Evolutionary conservation across 2,888 invertebrate genomes (phyloP).

Genomic region (Leptinotarsa tumamoca): DNA sequence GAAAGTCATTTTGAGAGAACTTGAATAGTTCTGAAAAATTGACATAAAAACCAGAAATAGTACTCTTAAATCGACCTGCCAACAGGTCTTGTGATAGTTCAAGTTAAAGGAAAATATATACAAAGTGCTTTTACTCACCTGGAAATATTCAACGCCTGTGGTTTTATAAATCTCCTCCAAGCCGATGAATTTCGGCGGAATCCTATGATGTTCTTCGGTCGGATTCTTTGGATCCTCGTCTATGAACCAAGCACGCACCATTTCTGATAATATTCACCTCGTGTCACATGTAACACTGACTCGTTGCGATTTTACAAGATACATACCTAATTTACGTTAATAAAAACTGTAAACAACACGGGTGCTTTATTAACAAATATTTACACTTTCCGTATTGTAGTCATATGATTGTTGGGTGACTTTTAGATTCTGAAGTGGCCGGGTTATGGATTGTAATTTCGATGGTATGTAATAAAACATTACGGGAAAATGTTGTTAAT

Average conservation of each 20-base stretch:
- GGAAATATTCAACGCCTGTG: slow-evolving; percentile 86
- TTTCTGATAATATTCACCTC: slow-evolving; percentile 59
- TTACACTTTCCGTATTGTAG: background rate
- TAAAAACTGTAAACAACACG: slow-evolving; percentile 10
- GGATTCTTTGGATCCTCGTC: slow-evolving; percentile 76
- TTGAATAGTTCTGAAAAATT: no score
- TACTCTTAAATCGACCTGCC: no score
- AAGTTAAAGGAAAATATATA: background rate
- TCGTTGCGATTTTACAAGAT: background rate
- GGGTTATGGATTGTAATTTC: no score
- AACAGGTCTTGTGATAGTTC: background rate
- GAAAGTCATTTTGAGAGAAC: no score
- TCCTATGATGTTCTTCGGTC: slow-evolving; percentile 80
- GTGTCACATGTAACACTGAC: background rate
- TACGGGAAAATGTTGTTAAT: no score
- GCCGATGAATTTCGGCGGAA: slow-evolving; percentile 77
- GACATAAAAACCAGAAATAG: no score
- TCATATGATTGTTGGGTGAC: slow-evolving; percentile 1
- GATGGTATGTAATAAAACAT: no score
- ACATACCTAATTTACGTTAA: background rate
- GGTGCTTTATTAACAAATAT: slow-evolving; percentile 13
- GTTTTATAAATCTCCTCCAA: slow-evolving; percentile 74
- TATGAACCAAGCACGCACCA: slow-evolving; percentile 90
- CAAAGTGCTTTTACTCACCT: slow-evolving; percentile 69
- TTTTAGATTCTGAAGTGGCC: background rate